Evolutionary conservation across 2,888 invertebrate genomes (phyloP).

Genomic region (Oxytorus armatus): DNA sequence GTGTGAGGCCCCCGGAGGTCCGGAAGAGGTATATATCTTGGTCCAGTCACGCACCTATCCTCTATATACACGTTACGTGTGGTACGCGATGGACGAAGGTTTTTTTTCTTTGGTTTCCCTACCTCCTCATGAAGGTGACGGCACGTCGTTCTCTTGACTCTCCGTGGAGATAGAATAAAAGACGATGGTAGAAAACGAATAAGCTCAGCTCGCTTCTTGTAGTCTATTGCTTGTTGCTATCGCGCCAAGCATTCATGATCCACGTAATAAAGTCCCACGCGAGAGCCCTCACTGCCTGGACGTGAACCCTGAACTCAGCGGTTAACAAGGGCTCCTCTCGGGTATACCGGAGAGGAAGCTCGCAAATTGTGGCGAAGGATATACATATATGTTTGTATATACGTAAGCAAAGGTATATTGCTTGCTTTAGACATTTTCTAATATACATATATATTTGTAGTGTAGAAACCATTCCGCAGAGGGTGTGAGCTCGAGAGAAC

Average conservation of each 20-base stretch:
- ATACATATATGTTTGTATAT: no score
- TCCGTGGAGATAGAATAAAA: slow-evolving; percentile 31
- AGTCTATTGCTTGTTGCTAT: slow-evolving; percentile 7
- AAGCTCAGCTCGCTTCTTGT: slow-evolving; percentile 10
- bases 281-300: slow-evolving; percentile 38
- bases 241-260: slow-evolving; percentile 50
- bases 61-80: not conserved
- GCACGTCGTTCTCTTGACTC: slow-evolving; percentile 3
- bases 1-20: slow-evolving; percentile 25
- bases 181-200: slow-evolving; percentile 19
- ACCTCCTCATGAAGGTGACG: slow-evolving; percentile 14
- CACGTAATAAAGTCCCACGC: slow-evolving; percentile 67
- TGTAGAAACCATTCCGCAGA: no score
- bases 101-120: not conserved
- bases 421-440: slow-evolving; percentile 15
- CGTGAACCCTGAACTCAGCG: slow-evolving; percentile 66
- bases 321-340: slow-evolving; percentile 68
- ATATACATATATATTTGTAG: slow-evolving; percentile 3
- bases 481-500: no score
- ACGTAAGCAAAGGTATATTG: slow-evolving; percentile 17
- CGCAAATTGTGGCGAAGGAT: slow-evolving; percentile 17
- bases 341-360: slow-evolving; percentile 39
- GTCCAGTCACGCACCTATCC: slow-evolving; percentile 37
- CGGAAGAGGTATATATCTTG: slow-evolving; percentile 7
- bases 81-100: not conserved